Percentiles rank a stretch among this genome's conserved stretches.
These are phyloP conservation scores for Choristoneura rosaceana DNA, from an alignment of 2,888 invertebrate genomes.

Conservation along the genomic window DNA sequence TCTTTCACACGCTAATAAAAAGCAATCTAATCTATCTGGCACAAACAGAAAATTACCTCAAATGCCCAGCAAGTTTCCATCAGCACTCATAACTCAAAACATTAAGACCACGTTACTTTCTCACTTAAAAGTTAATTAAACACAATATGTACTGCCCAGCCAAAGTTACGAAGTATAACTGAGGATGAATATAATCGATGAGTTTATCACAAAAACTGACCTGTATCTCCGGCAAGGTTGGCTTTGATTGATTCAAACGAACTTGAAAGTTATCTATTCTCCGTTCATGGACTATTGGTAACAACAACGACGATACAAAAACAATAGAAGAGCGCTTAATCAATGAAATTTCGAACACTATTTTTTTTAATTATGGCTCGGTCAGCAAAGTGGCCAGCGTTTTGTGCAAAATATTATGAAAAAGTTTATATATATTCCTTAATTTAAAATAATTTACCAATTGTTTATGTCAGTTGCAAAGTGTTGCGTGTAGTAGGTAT, in stretches of 20 bases:
- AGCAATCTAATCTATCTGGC: neutral
- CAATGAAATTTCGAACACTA: constrained; percentile 16
- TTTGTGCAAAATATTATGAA: neutral
- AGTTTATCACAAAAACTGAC: constrained; percentile 65
- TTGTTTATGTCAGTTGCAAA: neutral
- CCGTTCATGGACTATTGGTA: constrained; percentile 2
- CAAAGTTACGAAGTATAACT: constrained; percentile 17
- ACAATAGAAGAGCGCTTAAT: constrained; percentile 18
- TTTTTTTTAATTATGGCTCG: constrained; percentile 8
- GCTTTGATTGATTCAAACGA: constrained; percentile 34
- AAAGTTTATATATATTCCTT: neutral
- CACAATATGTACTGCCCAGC: neutral
- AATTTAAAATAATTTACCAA: neutral
- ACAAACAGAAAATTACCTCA: constrained; percentile 52
- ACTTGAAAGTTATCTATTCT: constrained; percentile 24
- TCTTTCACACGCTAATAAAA: constrained; percentile 19
- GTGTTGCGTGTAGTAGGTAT: no score
- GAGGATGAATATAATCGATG: constrained; percentile 53
- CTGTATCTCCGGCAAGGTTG: constrained; percentile 49
- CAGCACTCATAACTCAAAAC: constrained; percentile 45
- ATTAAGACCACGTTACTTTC: constrained; percentile 16
- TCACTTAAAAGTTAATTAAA: constrained; percentile 21
- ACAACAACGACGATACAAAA: constrained; percentile 14
- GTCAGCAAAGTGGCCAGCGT: neutral
- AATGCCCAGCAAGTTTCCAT: constrained; percentile 60